Evolutionary conservation across 2,797 vertebrate species (phyloP).

Genomic region (Melopsittacus undulatus): DNA sequence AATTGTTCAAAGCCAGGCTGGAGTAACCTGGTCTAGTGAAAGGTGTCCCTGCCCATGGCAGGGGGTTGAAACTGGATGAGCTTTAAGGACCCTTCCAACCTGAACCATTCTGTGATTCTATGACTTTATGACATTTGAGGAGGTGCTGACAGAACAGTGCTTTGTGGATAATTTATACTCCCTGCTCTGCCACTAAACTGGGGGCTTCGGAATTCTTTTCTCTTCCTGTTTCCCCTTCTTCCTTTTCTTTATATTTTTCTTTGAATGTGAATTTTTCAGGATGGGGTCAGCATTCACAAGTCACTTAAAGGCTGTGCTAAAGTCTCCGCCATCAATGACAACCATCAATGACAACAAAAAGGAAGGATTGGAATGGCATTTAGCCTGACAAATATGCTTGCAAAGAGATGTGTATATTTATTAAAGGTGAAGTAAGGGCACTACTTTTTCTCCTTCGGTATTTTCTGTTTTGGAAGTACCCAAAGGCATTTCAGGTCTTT

Average conservation of each 20-base stretch:
- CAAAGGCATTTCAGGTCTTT: constrained; percentile 28
- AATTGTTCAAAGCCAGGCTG: not conserved
- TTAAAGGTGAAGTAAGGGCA: constrained; percentile 6
- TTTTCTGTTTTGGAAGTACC: constrained; percentile 23
- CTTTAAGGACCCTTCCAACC: not conserved
- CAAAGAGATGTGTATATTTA: not conserved
- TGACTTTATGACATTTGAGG: not conserved
- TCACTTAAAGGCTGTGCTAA: not conserved
- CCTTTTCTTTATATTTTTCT: not conserved
- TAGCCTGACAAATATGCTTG: not conserved
- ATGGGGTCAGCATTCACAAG: not conserved
- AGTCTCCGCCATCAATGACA: not conserved
- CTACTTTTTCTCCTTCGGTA: not conserved
- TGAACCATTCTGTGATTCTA: not conserved
- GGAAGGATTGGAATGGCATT: not conserved
- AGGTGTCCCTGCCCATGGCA: not conserved
- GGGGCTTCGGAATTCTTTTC: not conserved
- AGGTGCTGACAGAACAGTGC: not conserved
- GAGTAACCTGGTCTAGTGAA: not conserved
- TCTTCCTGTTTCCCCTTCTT: not conserved
- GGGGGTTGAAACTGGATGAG: not conserved
- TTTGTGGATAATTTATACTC: not conserved
- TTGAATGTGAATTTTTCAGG: not conserved
- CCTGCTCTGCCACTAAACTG: not conserved
- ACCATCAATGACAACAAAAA: not conserved